Base-by-base conservation (phyloP, 2,113 vertebrate genomes). In the Okapia johnstoni region DNA sequence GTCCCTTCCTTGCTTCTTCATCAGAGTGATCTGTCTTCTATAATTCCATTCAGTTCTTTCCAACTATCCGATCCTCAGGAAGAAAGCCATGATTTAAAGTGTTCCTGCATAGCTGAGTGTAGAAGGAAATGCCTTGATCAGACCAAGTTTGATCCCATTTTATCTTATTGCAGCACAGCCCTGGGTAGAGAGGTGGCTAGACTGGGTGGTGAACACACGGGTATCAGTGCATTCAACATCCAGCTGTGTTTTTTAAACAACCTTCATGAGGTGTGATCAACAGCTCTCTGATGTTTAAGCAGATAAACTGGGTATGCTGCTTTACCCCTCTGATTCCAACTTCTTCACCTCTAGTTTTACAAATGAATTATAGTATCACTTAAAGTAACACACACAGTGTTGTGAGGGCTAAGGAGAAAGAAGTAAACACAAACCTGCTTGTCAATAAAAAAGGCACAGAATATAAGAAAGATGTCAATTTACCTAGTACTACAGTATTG, bases 11-110 rank as follows among this genome's bases (percentile, higher is more conserved):
- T 91, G 28, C 13, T 93, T 40, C 61, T 84, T 96, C 43, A 19
- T 85, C n/a, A 90, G 76, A 93, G 89, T 61, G n/a, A 96, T 97
- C 90, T 96, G 63, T 84, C 57, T 94, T 97, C 85, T 97, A 76
- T 7, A 55, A 43, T 90, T 93, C 95, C 89, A 96, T 94, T 98
- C 93, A 94, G 63, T 87, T 84, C 83, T 96, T 97, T 60, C 97
- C 91, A 92, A 96, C 12, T 93, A 48, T 88, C 40, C n/a, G 73
- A 55, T 81, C 30, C 80, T 88, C 54, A 95, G 52, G 87, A 93
- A 94, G 46, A 93, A 95, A 91, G 46, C 10, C 30, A 43, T 21
- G 52, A 5, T 94, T 97, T 91, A n/a, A 79, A 91, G 13, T 23
- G 43, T 60, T 93, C 13, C 12, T 60, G n/a, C 16, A 40, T 15